Percentiles rank a stretch among this genome's conserved stretches.
Evolutionary conservation across 2,113 vertebrate genomes (phyloP).

Genomic region (Edolisoma coerulescens): DNA sequence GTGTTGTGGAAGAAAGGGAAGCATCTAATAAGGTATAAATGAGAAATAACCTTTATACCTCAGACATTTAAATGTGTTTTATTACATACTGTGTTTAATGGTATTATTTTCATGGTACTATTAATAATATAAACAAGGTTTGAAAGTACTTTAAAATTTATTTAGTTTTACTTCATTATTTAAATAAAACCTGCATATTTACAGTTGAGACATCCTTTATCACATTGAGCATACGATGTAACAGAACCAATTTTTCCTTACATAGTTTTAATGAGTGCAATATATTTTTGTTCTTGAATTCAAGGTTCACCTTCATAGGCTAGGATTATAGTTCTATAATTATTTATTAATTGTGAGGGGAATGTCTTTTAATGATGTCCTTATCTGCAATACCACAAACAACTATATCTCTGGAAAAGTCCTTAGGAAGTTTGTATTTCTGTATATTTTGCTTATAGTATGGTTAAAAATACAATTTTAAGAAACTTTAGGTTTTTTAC

Average conservation of each 20-base stretch:
- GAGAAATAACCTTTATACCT: constrained; percentile 65
- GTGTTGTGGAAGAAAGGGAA: constrained; percentile 63
- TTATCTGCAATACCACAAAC: neutral
- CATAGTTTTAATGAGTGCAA: neutral
- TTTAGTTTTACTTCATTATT: neutral
- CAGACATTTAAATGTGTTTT: constrained; percentile 45
- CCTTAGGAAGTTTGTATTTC: neutral
- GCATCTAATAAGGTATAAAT: constrained; percentile 75
- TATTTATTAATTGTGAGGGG: neutral
- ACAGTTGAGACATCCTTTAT: neutral
- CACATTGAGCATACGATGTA: neutral
- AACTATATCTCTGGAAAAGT: neutral
- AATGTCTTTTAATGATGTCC: neutral
- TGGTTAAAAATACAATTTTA: neutral
- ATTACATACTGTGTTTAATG: constrained; percentile 20
- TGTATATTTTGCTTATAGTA: neutral
- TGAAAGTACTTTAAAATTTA: neutral
- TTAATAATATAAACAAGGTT: constrained; percentile 14
- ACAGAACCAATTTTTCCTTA: neutral
- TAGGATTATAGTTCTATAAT: neutral
- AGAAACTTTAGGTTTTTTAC: neutral
- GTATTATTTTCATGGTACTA: constrained; percentile 11
- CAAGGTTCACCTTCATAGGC: neutral
- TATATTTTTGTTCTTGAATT: neutral
- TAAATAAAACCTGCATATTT: neutral